These are phyloP conservation scores for Drosophila micromelanica DNA, from an alignment of 1,140 invertebrate species.

Conservation along the genomic window DNA sequence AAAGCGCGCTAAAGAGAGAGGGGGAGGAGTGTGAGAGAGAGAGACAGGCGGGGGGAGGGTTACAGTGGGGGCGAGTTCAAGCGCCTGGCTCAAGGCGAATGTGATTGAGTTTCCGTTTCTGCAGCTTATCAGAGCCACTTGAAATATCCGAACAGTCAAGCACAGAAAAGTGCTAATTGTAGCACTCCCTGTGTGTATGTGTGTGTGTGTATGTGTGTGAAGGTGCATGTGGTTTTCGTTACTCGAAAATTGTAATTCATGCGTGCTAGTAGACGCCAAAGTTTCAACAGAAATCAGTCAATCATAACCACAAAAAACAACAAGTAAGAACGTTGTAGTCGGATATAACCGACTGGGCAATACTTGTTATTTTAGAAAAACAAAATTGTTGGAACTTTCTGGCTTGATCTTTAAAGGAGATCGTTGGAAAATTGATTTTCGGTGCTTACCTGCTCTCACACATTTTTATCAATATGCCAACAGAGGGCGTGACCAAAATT, in stretches of 20 bases:
- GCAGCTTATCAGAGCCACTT: constrained; percentile 66
- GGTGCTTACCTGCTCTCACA: too few species aligned
- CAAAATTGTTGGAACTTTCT: too few species aligned
- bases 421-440: too few species aligned
- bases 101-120: constrained; percentile 41
- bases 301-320: constrained; percentile 66
- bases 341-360: too few species aligned
- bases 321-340: too few species aligned
- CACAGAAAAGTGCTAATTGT: constrained; percentile 74
- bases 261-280: constrained; percentile 79
- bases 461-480: too few species aligned
- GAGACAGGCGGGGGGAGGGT: neutral
- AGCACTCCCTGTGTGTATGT: constrained; percentile 21
- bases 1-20: neutral
- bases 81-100: constrained; percentile 73
- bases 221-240: constrained; percentile 63
- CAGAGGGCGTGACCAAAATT: too few species aligned
- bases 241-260: constrained; percentile 78
- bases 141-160: constrained; percentile 41
- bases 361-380: too few species aligned
- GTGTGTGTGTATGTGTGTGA: constrained; percentile 25
- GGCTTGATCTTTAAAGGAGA: too few species aligned
- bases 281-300: constrained; percentile 82
- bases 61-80: constrained; percentile 56
- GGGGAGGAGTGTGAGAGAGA: neutral